Evolutionary conservation across 2,888 invertebrate species (phyloP), one percentile per base, ranked within the genome.

Genomic region (Liposcelis brunnea): DNA sequence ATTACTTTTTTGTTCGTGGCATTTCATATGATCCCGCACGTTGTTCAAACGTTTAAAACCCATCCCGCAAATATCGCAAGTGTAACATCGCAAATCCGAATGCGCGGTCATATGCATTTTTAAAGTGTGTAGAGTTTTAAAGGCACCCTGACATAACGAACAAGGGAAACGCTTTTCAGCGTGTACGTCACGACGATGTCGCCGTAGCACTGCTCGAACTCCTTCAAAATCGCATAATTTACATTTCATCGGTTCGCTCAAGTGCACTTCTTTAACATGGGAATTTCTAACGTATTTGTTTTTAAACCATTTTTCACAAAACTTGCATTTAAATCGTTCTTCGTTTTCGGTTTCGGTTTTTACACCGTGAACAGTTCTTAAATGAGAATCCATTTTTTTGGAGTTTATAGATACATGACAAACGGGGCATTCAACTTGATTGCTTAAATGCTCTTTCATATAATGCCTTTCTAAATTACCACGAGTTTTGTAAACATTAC

Each of bases 31-130:
- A 19, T 40, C 40, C 40, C 40, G 16, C 5, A 40, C 40, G 40
- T 40, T 40, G 40, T 40, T 40, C 18, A 40, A 18, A 3, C 40
- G 7, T 19, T 40, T 40, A 18, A 40, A 40, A 6, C 40, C 40
- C 40, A 40, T 40, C 19, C 40, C 40, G 19, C 40, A 40, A 19
- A 40, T 40, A 18, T 40, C 40, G 40, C 40, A 40, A 6, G 19
- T 40, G 19, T 18, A 40, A 19, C 40, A 6, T n/a, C 40, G 40
- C 40, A 40, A 19, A 40, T 40, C 40, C 18, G 40, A 40, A 19
- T 40, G 40, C 10, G 40, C 7, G 12, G 40, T 19, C 40, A 40
- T 40, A 11, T 40, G 40, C 19, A 21, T 19, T 19, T 40, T 40
- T 18, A 40, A 11, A 7, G 21, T 12, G 19, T 40, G 40, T n/a